These are phyloP conservation scores for Beris chalybata DNA, from an alignment of 2,888 invertebrate genomes.

Conservation along the genomic window DNA sequence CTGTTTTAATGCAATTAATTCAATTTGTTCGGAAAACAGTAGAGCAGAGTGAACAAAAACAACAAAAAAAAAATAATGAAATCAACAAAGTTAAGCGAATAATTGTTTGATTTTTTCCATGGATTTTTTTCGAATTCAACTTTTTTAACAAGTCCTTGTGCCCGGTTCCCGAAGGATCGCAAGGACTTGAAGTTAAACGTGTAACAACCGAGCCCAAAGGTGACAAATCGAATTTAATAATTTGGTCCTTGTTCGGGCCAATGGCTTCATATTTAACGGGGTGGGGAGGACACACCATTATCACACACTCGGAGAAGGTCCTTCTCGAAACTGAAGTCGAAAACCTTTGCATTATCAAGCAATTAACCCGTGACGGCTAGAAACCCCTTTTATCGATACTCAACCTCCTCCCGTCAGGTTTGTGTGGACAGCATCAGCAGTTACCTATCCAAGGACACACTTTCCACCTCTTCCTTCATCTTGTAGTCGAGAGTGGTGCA, in stretches of 20 bases:
- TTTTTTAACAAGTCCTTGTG: not conserved
- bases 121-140: too few species aligned
- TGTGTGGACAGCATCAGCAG: too few species aligned
- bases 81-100: too few species aligned
- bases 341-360: slow-evolving; percentile 40
- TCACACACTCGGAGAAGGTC: not conserved
- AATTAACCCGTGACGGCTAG: slow-evolving; percentile 39
- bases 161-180: not conserved
- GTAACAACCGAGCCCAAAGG: slow-evolving; percentile 10
- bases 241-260: not conserved
- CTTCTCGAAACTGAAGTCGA: not conserved
- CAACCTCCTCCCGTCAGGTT: not conserved
- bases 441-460: too few species aligned
- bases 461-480: too few species aligned
- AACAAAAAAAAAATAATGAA: too few species aligned
- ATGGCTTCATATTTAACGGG: not conserved
- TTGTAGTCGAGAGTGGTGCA: not conserved
- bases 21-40: slow-evolving; percentile 12
- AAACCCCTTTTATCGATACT: slow-evolving; percentile 22
- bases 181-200: not conserved
- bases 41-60: too few species aligned
- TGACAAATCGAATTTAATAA: slow-evolving; percentile 38
- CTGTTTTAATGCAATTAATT: slow-evolving; percentile 25
- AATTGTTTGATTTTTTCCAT: too few species aligned
- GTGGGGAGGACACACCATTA: slow-evolving; percentile 2